A percentile compares a stretch with the other conserved stretches of the same genome.
Evolutionary conservation across 2,113 vertebrate genomes (phyloP).

Genomic region (Austrofundulus limnaeus): DNA sequence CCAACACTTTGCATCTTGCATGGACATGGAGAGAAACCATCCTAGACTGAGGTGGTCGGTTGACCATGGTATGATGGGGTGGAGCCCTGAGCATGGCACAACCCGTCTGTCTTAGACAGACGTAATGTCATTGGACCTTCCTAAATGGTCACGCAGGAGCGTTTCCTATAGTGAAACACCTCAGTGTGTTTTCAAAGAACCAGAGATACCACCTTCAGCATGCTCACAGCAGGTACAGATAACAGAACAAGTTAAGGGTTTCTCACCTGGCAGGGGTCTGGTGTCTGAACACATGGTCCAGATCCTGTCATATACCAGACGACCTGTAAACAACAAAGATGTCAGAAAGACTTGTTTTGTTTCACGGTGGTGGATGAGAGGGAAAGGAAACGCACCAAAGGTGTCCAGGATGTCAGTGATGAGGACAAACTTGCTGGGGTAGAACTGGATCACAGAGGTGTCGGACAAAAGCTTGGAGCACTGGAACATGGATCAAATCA

Average conservation of each 20-base stretch:
- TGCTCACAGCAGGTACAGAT: background rate
- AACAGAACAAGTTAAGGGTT: background rate
- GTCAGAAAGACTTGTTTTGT: background rate
- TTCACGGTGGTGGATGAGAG: background rate
- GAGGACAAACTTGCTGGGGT: constrained; percentile 98
- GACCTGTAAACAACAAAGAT: constrained; percentile 76
- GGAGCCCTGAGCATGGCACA: no score
- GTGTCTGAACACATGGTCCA: constrained; percentile 90
- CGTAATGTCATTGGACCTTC: no score
- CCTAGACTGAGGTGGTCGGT: background rate
- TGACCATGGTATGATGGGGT: no score
- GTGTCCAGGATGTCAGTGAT: constrained; percentile 98
- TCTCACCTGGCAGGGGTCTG: constrained; percentile 80
- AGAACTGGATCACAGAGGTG: constrained; percentile 96
- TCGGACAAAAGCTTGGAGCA: constrained; percentile 98
- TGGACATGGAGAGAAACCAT: background rate
- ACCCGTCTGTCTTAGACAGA: no score
- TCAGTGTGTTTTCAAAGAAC: no score
- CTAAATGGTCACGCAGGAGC: no score
- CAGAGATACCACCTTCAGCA: background rate
- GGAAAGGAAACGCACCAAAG: constrained; percentile 83
- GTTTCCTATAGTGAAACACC: no score
- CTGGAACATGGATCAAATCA: constrained; percentile 65
- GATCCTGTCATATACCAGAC: constrained; percentile 93
- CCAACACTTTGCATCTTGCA: background rate